Evolutionary conservation across 35 echinoderm and acorn worm species (phyloP).

Genomic region (Diadema setosum): DNA sequence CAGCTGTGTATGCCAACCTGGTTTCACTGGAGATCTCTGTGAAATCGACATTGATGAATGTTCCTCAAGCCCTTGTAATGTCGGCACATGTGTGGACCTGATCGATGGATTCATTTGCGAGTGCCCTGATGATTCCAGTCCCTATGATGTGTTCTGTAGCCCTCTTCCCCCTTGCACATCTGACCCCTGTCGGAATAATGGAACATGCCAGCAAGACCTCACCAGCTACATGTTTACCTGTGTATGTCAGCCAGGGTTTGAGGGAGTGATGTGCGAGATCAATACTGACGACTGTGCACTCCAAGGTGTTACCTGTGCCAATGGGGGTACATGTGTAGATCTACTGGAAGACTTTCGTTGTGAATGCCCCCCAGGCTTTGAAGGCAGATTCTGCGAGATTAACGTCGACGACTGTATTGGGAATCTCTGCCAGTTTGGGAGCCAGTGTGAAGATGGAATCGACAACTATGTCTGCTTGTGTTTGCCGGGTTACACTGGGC

Average conservation of each 20-base stretch:
- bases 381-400: conserved; percentile 48
- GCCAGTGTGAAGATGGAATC: conserved; percentile 24
- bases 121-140: not conserved
- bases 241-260: conserved; percentile 44
- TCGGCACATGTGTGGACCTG: conserved; percentile 31
- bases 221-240: conserved; percentile 40
- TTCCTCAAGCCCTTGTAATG: conserved; percentile 49
- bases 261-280: conserved; percentile 53
- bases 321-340: conserved; percentile 67
- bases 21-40: conserved; percentile 39
- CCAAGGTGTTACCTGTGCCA: conserved; percentile 15
- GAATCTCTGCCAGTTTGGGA: conserved; percentile 19
- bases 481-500: conserved; percentile 23
- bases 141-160: conserved; percentile 13
- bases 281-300: conserved; percentile 61
- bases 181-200: conserved; percentile 59
- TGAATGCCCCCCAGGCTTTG: conserved; percentile 26
- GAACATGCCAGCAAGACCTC: conserved; percentile 38
- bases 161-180: conserved; percentile 23
- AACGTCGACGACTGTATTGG: conserved; percentile 40
- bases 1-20: conserved; percentile 45
- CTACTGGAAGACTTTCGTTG: conserved; percentile 36
- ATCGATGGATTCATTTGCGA: conserved; percentile 8
- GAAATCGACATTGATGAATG: conserved; percentile 62
- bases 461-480: conserved; percentile 6